Base-by-base conservation (phyloP, 1,140 invertebrate genomes). In the Pygmarrhopalites habei region DNA sequence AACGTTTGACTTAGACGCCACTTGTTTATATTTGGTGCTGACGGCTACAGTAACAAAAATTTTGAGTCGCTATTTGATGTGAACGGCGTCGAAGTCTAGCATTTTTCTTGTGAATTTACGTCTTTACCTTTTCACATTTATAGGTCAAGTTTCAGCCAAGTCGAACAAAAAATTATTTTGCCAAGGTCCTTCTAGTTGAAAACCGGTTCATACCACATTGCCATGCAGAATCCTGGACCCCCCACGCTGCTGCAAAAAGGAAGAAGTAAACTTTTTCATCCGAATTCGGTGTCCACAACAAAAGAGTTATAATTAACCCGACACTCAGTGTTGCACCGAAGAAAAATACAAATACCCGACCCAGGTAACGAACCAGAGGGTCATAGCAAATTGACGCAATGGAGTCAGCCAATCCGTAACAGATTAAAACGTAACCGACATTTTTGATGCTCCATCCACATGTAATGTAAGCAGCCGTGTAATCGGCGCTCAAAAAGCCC, bases 361-460 rank as follows among this genome's bases (percentile, higher is more conserved):
- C 93, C 55, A 94, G 85, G 74, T 87, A 90, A 74, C 94, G 93
- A 83, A 95, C 93, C 35, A 95, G 79, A 0, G 88, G 86, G 0
- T 93, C 92, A 74, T 95, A 95, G 2, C 89, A 75, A 25, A 95
- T 78, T 1, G 90, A 94, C 74, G 89, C 92, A 17, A 89, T 77
- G 0, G 92, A 89, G 73, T 95, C 92, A 1, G 89, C 88, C 17
- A 55, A 10, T n/a, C 93, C 93, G 74, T 94, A 95, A 73, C 89
- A 91, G 71, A 95, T 93, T 87, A 95, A 92, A 12, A 97, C 90
- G 74, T 90, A 95, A 44, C 93, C 94, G 25, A 98, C 90, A 60
- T 86, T 85, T 67, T 89, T 85, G 30, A 96, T 87, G 23, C 92
- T 92, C 69, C 93, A 76, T 0, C 89, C 86, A 75, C 94, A 98